Conservation (phyloP, 1,140 invertebrate genomes). For the Pectinophora gossypiella region DNA sequence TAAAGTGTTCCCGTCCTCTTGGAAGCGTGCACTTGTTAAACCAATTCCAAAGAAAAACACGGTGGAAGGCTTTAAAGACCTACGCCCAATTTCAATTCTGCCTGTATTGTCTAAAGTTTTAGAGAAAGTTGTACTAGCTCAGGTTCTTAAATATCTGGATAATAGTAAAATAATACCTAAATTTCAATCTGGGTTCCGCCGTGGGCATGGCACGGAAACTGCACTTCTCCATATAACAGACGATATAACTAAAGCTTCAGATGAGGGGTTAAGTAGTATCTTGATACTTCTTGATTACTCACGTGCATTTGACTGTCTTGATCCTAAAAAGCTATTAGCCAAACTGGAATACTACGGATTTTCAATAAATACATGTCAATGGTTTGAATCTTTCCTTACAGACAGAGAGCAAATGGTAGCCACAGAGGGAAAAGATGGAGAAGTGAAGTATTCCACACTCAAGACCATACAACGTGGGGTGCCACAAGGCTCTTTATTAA, state of each 20-base stretch:
- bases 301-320: constrained; percentile 38
- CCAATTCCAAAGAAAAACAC: constrained; percentile 18
- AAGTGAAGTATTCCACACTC: constrained; percentile 4
- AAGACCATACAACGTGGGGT: constrained; percentile 8
- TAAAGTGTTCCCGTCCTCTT: constrained; percentile 15
- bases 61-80: constrained; percentile 12
- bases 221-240: constrained; percentile 31
- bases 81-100: constrained; percentile 13
- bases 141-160: too few species aligned
- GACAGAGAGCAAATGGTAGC: constrained; percentile 28
- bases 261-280: constrained; percentile 25
- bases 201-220: constrained; percentile 27
- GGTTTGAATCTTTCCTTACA: constrained; percentile 29
- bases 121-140: too few species aligned
- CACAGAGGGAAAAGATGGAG: not conserved
- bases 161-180: constrained; percentile 15
- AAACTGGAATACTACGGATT: constrained; percentile 32
- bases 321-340: constrained; percentile 25
- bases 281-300: constrained; percentile 40
- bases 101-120: constrained; percentile 19
- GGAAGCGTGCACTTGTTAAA: constrained; percentile 20
- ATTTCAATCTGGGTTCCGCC: constrained; percentile 36
- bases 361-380: constrained; percentile 16
- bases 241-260: constrained; percentile 30
- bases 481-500: constrained; percentile 17